Percentiles rank a stretch among this genome's conserved stretches.
phyloP scores from a whole-genome alignment of 2,888 invertebrate genomes.

The Helicoverpa assulta region DNA sequence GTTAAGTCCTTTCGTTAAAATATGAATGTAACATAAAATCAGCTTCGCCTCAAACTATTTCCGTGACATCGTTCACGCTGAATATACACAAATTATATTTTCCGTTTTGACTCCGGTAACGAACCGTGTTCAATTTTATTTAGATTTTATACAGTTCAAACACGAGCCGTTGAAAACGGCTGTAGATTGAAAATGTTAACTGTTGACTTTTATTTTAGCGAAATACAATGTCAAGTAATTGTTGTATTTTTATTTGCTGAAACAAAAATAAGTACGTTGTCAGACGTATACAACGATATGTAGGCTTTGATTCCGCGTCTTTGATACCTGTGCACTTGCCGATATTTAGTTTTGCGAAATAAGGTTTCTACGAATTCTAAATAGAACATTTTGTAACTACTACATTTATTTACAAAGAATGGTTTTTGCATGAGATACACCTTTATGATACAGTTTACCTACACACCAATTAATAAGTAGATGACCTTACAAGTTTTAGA shows the following conservation, averaged over 20 bases:
- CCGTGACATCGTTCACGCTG: conserved; percentile 14
- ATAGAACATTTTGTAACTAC: conserved; percentile 4
- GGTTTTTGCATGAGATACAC: no score
- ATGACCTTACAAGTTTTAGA: no score
- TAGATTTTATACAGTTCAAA: conserved; percentile 36
- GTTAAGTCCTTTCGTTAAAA: not conserved
- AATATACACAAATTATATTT: conserved; percentile 51
- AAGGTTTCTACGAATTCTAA: conserved; percentile 15
- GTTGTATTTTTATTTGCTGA: not conserved
- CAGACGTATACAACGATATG: not conserved
- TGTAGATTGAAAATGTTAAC: conserved; percentile 22
- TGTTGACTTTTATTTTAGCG: conserved; percentile 16
- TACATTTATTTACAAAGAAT: not conserved
- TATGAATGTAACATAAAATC: conserved; percentile 17
- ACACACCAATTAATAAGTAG: no score
- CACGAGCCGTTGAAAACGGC: conserved; percentile 14
- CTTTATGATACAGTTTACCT: no score
- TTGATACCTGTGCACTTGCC: not conserved
- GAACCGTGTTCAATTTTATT: conserved; percentile 47
- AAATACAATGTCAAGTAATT: conserved; percentile 14
- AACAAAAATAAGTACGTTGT: conserved; percentile 4
- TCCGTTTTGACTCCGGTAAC: conserved; percentile 41
- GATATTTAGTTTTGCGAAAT: conserved; percentile 21
- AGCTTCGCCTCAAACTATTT: conserved; percentile 15
- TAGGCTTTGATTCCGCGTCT: not conserved